Conservation (phyloP, 2,113 vertebrate species). For the Lagopus leucura region DNA sequence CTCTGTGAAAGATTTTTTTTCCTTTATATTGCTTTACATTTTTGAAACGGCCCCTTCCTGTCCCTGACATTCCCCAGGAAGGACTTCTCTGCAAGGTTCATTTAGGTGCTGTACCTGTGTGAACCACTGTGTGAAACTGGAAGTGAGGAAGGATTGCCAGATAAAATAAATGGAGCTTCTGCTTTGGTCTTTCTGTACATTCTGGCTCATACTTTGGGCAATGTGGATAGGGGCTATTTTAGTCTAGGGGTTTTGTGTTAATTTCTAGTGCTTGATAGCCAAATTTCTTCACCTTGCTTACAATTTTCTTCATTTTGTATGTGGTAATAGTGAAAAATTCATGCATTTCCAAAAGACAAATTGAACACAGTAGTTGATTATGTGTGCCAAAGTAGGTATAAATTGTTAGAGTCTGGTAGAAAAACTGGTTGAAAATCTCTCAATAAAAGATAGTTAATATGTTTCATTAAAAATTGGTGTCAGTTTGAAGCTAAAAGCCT, state of each 20-base stretch:
- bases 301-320: background rate
- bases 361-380: background rate
- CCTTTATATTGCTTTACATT: background rate
- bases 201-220: background rate
- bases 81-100: background rate
- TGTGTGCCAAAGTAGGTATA: background rate
- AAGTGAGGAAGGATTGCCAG: background rate
- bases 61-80: background rate
- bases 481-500: background rate
- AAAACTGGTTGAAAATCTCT: background rate
- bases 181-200: background rate
- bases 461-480: background rate
- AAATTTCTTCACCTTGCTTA: background rate
- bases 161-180: background rate
- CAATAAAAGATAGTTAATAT: background rate
- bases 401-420: background rate
- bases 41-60: background rate
- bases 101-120: background rate
- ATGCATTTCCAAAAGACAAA: background rate
- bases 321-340: background rate
- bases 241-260: background rate
- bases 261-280: background rate
- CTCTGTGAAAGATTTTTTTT: background rate
- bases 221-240: background rate
- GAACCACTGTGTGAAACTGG: background rate